phyloP scores from a whole-genome alignment of 2,113 vertebrate genomes.

The Mormoops blainvillei region DNA sequence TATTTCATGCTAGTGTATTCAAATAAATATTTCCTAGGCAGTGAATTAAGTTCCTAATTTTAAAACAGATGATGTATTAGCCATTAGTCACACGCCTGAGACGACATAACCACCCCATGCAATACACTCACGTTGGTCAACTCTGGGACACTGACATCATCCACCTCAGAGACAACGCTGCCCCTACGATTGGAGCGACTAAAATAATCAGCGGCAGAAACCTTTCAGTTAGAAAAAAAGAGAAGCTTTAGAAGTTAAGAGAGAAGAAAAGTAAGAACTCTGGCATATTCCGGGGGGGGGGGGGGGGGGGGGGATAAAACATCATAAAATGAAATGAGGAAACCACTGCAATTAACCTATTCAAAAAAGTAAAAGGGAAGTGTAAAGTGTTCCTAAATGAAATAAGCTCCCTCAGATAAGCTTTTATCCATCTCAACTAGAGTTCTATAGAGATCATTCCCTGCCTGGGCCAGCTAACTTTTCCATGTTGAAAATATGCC shows the following conservation, averaged over 20 bases:
- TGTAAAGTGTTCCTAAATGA: background rate
- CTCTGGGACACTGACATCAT: conserved; percentile 88
- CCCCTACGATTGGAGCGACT: conserved; percentile 92
- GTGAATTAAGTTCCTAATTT: conserved; percentile 28
- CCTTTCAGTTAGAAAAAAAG: conserved; percentile 90
- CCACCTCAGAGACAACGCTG: conserved; percentile 92
- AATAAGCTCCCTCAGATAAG: background rate
- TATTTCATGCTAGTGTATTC: background rate
- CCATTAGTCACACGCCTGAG: conserved; percentile 5
- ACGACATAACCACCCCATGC: conserved; percentile 38
- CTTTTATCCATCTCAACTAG: background rate
- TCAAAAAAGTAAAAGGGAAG: background rate
- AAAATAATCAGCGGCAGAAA: conserved; percentile 96
- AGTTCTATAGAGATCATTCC: background rate
- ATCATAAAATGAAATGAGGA: background rate
- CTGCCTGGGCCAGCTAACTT: background rate
- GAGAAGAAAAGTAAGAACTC: background rate
- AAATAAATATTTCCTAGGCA: conserved; percentile 23
- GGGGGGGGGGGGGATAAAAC: background rate
- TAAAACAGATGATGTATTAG: background rate
- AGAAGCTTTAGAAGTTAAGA: conserved; percentile 81
- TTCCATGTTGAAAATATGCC: background rate
- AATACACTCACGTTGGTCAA: conserved; percentile 88
- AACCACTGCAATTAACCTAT: background rate
- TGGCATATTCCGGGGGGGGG: background rate